Evolutionary conservation across 2,113 vertebrate species (phyloP).

Genomic region (Oryzias woworae): DNA sequence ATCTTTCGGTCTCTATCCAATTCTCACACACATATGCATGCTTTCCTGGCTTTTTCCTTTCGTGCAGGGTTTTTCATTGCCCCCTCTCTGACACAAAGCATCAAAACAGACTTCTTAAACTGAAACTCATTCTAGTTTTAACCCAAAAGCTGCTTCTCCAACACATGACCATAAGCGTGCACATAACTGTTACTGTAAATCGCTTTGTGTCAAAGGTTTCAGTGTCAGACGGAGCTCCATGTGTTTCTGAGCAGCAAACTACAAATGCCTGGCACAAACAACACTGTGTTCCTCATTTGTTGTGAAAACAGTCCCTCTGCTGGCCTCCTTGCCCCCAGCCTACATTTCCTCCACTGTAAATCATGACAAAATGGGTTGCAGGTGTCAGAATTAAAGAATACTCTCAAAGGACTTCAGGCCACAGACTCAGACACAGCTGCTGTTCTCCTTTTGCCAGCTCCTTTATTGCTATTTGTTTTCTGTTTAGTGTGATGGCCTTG

Average conservation of each 20-base stretch:
- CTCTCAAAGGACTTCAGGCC: conserved; percentile 82
- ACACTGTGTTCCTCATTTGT: conserved; percentile 89
- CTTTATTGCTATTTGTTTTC: conserved; percentile 79
- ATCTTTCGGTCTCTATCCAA: conserved; percentile 63
- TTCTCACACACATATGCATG: conserved; percentile 17
- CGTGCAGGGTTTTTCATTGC: too few relatives aligned
- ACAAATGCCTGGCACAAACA: conserved; percentile 87
- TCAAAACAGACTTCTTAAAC: too few relatives aligned
- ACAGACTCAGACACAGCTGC: conserved; percentile 88
- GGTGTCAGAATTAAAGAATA: conserved; percentile 97
- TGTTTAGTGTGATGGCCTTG: conserved; percentile 52
- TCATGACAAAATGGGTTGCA: conserved; percentile 98
- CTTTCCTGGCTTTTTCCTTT: too few relatives aligned
- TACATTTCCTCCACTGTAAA: conserved; percentile 89
- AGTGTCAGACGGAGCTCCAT: conserved; percentile 75
- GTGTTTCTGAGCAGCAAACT: conserved; percentile 85
- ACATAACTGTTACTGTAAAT: conserved; percentile 16
- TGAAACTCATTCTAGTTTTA: too few relatives aligned
- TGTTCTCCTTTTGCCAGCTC: conserved; percentile 86
- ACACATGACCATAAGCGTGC: conserved; percentile 7
- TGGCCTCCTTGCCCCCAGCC: conserved; percentile 81
- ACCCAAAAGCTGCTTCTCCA: conserved; percentile 14
- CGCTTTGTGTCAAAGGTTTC: conserved; percentile 65
- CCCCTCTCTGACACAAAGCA: too few relatives aligned
- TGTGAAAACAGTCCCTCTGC: conserved; percentile 87